Evolutionary conservation across 2,113 vertebrate species (phyloP).

Genomic region (Papio anubis): DNA sequence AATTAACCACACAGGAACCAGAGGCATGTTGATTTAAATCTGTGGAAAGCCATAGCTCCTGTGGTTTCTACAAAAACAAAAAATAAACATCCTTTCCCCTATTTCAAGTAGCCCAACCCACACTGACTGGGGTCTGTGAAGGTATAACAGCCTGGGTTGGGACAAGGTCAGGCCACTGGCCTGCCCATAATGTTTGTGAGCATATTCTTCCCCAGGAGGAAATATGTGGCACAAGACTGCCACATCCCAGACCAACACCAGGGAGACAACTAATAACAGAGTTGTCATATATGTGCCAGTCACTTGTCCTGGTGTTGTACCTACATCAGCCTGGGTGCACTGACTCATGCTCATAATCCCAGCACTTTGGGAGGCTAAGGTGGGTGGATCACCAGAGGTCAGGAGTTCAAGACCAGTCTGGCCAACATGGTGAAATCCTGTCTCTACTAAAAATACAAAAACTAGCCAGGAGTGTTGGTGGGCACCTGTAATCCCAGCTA

Average conservation of each 20-base stretch:
- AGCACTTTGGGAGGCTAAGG: too few species aligned
- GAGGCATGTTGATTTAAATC: constrained; percentile 38
- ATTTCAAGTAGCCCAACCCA: neutral
- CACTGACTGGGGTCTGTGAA: neutral
- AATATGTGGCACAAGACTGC: neutral
- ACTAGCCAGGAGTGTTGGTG: too few species aligned
- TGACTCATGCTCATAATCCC: too few species aligned
- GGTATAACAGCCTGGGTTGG: neutral
- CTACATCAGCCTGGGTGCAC: neutral
- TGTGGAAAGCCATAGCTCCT: constrained; percentile 33
- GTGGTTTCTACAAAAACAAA: constrained; percentile 54
- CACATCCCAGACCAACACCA: neutral
- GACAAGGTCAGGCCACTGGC: neutral
- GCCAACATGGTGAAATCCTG: too few species aligned
- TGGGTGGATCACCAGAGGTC: too few species aligned
- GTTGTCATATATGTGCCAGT: neutral
- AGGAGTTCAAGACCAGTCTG: too few species aligned
- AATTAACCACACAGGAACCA: constrained; percentile 60
- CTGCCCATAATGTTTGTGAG: neutral
- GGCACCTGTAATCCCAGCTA: too few species aligned
- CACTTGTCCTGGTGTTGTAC: neutral
- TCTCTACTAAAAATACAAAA: too few species aligned
- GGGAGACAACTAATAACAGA: neutral
- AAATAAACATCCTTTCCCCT: neutral
- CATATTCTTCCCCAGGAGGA: neutral